A percentile compares a stretch with the other conserved stretches of the same genome.
These are phyloP conservation scores for Bedellia somnulentella DNA, from an alignment of 2,888 invertebrate species.

Conservation along the genomic window DNA sequence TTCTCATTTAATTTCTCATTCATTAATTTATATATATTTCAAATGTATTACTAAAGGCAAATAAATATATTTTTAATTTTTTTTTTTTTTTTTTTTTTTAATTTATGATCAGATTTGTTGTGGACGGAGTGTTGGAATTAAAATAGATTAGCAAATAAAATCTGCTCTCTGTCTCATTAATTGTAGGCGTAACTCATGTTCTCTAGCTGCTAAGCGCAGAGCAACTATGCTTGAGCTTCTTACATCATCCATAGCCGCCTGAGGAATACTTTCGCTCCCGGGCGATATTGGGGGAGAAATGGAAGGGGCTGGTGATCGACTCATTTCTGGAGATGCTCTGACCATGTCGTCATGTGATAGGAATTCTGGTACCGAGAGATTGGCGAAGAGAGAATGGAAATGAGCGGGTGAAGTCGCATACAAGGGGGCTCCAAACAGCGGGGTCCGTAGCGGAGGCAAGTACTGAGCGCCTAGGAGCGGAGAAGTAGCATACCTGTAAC, in stretches of 20 bases:
- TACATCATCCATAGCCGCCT: conserved; percentile 65
- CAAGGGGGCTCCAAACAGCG: conserved; percentile 40
- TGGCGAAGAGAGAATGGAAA: conserved; percentile 84
- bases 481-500: conserved; percentile 40
- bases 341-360: conserved; percentile 22
- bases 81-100: too few species aligned
- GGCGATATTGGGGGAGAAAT: conserved; percentile 60
- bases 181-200: conserved; percentile 83
- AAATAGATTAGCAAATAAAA: conserved; percentile 33
- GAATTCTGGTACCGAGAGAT: conserved; percentile 64
- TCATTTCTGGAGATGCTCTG: conserved; percentile 20
- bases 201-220: conserved; percentile 81
- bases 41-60: too few species aligned
- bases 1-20: too few species aligned
- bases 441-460: conserved; percentile 34
- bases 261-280: conserved; percentile 46
- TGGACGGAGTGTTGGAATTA: too few species aligned
- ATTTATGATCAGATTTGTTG: too few species aligned
- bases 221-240: conserved; percentile 86
- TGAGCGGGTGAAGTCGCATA: conserved; percentile 60
- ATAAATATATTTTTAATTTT: too few species aligned
- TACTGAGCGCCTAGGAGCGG: conserved; percentile 46
- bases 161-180: conserved; percentile 72
- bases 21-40: too few species aligned
- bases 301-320: conserved; percentile 35